Evolutionary conservation across 2,888 invertebrate genomes (phyloP), one percentile per base, ranked within the genome.

Genomic region (Nemurella pictetii): DNA sequence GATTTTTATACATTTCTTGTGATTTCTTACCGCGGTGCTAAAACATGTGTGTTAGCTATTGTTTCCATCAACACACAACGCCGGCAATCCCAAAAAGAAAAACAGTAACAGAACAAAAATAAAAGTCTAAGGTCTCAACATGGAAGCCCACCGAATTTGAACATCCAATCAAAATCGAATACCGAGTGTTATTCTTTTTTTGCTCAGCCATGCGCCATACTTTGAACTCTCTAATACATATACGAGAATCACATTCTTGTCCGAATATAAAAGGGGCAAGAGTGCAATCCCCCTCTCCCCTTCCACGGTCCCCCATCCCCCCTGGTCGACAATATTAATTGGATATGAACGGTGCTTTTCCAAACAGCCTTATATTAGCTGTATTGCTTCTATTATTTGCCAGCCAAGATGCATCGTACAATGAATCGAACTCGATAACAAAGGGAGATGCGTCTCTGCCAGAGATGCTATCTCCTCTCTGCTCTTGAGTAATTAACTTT

Each of bases 401-500:
- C 15, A 12, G 12, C 55, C 55, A 12, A 55, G 55, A 55, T 55
- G 55, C 55, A 20, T 12, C 15, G 20, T 20, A 55, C 55, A 55
- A 55, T 55, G 55, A 12, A 12, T 55, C 55, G 55, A 12, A 20
- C 55, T 20, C 5, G 55, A 12, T 20, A 55, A 55, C 55, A 55
- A 55, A 55, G 20, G 55, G 20, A 2, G 55, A 55, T 12, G 55
- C 55, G 55, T 20, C 55, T 20, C 20, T 55, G 55, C 55, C 55
- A 20, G 55, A 55, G 55, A 55, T 55, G 55, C 55, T 55, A 55
- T 55, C 55, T 55, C 55, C n/a, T 7, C 15, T 9, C 55, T 20
- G 55, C 55, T 20, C 12, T 55, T 29, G 75, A 28, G 78, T 78
- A 78, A 78, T 78, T 78, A 78, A 78, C 78, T 78, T 78, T 78